Base-by-base conservation (phyloP, 1,140 invertebrate species). In the Plectrocnemia conspersa region DNA sequence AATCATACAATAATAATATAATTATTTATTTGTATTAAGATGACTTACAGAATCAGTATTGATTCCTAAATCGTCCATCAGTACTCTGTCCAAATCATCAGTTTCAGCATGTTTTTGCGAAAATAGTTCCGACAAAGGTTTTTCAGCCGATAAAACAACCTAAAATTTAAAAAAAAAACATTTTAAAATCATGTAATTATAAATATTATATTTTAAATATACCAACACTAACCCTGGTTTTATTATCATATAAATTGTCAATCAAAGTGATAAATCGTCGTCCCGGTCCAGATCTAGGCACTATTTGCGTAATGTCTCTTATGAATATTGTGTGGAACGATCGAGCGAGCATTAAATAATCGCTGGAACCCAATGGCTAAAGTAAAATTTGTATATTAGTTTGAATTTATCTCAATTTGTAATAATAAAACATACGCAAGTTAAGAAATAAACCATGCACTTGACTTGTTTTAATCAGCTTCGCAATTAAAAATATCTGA, bases 211-310 rank as follows among this genome's bases (percentile, higher is more conserved):
- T 38, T 1, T 48, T 35, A 19, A 18, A 16, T 29, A 19, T 11
- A 7, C 13, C n/a, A 38, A 67, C 63, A 66, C 77, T 71, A 61
- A 83, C 78, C 63, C 81, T 70, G 50, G 94, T 90, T 76, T 83
- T 87, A 65, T 94, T 89, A 70, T 99, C 96, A 72, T 99, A 99
- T 0, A 99, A 76, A 1, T 93, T 96, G 68, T 99, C 97, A 64
- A 99, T 95, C 0, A 99, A 75, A 2, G 92, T 97, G 52, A 98
- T 98, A 70, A 99, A 98, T 63, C 97, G 80, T 42, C 91, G 84
- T 73, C 92, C 89, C 13, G 89, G 91, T 66, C 89, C 86, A 22
- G 82, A 72, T 62, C 81, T 79, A 13, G 87, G 70, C 64, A 85
- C 88, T 61, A 98, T 70, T 66, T 87, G 81, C 16, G 94, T 95